Base-by-base conservation (phyloP, 2,113 vertebrate genomes). In the Rhombomys opimus region DNA sequence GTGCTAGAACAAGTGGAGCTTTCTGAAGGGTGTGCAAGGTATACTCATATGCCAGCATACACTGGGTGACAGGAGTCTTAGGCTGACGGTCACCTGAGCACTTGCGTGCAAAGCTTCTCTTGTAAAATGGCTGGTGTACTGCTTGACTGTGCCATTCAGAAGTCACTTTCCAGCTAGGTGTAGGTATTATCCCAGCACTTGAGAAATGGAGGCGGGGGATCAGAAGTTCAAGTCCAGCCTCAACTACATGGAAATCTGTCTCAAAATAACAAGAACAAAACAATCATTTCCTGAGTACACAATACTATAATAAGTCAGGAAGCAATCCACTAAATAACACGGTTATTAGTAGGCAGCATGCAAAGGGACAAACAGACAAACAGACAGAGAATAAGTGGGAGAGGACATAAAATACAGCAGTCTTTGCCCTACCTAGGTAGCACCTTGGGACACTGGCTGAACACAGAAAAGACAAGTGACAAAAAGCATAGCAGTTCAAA, bases 401-500 rank as follows among this genome's bases (percentile, higher is more conserved):
- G 35, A 91, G 23, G 38, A 38, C 46, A 80, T 46, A 89, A 81
- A 54, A 32, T 67, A 81, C 3, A 61, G 35, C 14, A 88, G 7
- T 41, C 65, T 38, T 90, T 85, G 81, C 18, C 32, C 38, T 80
- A 76, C 22, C 68, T 92, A 85, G 57, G 17, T 90, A 14, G 35
- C 23, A 78, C 30, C 57, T 14, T 61, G 59, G 72, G 87, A 91
- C 46, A 92, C 38, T 38, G 89, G n/a, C 82, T 61, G 22, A 95
- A 87, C 27, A 81, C 12, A 18, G 38, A 93, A 88, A 90, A 81
- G 70, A 81, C 30, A 94, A 73, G 25, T 61, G 20, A 46, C 76
- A 93, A 73, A 90, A 95, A 54, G 27, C 91, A 4, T 4, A 92
- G 7, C 17, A 87, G 27, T 78, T 87, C 59, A 90, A 80, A 94